Percentiles rank a stretch among this genome's conserved stretches.
Evolutionary conservation across 2,113 vertebrate species (phyloP).

Genomic region (Tenebrosternarchus preto): DNA sequence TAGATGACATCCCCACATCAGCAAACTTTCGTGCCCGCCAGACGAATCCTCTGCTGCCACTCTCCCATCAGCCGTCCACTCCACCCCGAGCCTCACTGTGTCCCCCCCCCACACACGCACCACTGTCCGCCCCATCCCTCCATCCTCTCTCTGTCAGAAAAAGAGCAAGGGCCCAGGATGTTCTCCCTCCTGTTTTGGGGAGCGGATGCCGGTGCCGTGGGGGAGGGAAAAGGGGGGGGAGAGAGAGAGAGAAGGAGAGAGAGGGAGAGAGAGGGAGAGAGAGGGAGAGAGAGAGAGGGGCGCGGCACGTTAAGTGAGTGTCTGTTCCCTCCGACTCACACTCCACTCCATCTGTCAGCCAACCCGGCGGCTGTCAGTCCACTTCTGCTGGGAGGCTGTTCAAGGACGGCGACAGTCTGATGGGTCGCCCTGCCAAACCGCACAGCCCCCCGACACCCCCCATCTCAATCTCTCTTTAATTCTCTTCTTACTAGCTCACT

Average conservation of each 20-base stretch:
- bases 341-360: conserved; percentile 47
- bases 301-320: conserved; percentile 28
- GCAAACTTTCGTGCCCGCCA: conserved; percentile 72
- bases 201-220: conserved; percentile 9
- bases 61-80: conserved; percentile 8
- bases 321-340: conserved; percentile 31
- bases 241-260: conserved; percentile 12
- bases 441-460: background rate
- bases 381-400: conserved; percentile 43
- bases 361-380: conserved; percentile 45
- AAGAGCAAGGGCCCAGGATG: background rate
- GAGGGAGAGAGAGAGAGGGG: background rate
- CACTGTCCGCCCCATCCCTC: background rate
- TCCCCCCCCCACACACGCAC: background rate
- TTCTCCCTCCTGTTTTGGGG: conserved; percentile 11
- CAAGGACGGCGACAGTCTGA: conserved; percentile 41
- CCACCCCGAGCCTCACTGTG: background rate
- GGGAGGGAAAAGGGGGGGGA: background rate
- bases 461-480: background rate
- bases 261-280: no score
- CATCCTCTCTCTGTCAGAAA: background rate
- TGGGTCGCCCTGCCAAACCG: conserved; percentile 16
- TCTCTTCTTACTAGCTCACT: background rate
- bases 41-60: conserved; percentile 55
- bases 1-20: conserved; percentile 74